Percentiles rank a stretch among this genome's conserved stretches.
phyloP scores from a whole-genome alignment of 2,797 vertebrate genomes.

The Gambelia wislizenii region DNA sequence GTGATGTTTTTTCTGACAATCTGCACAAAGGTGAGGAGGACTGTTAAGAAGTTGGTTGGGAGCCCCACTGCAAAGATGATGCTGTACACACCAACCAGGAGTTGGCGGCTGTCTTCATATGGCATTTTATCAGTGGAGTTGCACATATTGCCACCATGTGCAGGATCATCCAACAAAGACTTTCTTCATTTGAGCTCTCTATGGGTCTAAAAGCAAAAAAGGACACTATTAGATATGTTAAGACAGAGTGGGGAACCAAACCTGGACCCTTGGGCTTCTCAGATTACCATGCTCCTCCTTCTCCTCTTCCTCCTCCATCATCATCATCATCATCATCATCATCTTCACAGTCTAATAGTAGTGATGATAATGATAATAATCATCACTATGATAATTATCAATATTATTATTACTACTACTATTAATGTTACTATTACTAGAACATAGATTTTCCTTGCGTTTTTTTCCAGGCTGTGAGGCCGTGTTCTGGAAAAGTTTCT shows the following conservation, averaged over 20 bases:
- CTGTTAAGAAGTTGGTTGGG: constrained; percentile 86
- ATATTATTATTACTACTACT: too few species aligned
- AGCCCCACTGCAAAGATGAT: constrained; percentile 81
- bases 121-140: constrained; percentile 48
- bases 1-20: constrained; percentile 81
- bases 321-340: too few species aligned
- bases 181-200: constrained; percentile 53
- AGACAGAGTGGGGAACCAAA: not conserved
- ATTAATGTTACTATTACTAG: too few species aligned
- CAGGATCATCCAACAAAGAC: constrained; percentile 15
- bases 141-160: not conserved
- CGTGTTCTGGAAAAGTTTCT: too few species aligned
- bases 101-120: constrained; percentile 63
- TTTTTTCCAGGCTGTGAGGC: too few species aligned
- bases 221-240: not conserved
- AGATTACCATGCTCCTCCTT: not conserved
- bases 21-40: constrained; percentile 82
- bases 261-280: not conserved
- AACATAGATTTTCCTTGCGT: too few species aligned
- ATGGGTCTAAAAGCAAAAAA: constrained; percentile 49
- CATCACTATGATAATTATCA: not conserved
- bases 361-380: too few species aligned
- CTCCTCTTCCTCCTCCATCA: too few species aligned
- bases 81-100: constrained; percentile 84
- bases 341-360: too few species aligned